Percentiles rank a stretch among this genome's conserved stretches.
Conservation (phyloP, 2,113 vertebrate species). For the Damaliscus lunatus region DNA sequence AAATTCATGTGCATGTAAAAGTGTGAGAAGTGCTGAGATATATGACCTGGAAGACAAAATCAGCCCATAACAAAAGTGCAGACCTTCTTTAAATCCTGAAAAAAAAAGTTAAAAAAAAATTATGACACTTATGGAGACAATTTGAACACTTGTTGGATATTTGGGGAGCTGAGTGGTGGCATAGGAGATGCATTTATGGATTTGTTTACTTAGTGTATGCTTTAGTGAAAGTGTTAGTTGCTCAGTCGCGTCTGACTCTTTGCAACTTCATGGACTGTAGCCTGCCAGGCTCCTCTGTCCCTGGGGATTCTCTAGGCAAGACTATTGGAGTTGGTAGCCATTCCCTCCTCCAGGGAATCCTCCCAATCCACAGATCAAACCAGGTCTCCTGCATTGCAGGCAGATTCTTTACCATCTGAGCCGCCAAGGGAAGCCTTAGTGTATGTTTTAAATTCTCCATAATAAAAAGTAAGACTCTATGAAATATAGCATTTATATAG, state of each 20-base stretch:
- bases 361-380: background rate
- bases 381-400: background rate
- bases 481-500: background rate
- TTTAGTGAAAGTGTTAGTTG: background rate
- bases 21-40: fast-evolving
- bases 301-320: background rate
- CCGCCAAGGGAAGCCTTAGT: background rate
- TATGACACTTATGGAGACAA: background rate
- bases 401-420: background rate
- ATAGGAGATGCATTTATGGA: too few species aligned
- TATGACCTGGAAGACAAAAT: background rate
- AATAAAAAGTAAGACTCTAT: background rate
- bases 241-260: background rate
- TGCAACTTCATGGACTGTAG: background rate
- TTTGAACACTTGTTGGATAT: background rate
- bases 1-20: background rate
- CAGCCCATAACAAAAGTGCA: fast-evolving
- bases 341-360: background rate
- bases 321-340: background rate
- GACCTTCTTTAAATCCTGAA: background rate
- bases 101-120: background rate
- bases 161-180: background rate
- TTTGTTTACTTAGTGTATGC: background rate
- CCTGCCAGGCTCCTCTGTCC: background rate
- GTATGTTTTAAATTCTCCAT: background rate